phyloP scores from a whole-genome alignment of 2,797 vertebrate genomes.

The Hybognathus amarus region DNA sequence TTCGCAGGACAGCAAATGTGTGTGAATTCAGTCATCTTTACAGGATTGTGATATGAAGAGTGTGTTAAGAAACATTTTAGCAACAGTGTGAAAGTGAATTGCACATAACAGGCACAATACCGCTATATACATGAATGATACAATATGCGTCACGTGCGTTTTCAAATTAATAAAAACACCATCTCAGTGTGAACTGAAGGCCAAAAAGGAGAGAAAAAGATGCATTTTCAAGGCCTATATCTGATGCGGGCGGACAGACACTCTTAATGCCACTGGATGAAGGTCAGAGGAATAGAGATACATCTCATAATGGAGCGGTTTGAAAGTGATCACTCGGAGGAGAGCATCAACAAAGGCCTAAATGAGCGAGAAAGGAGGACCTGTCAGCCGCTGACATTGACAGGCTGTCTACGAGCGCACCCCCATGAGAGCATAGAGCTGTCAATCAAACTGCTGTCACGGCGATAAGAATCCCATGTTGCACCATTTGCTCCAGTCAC shows the following conservation, averaged over 20 bases:
- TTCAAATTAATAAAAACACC: too few relatives aligned
- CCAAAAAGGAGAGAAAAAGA: too few relatives aligned
- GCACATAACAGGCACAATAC: too few relatives aligned
- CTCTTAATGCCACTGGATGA: conserved; percentile 52
- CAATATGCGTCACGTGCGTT: too few relatives aligned
- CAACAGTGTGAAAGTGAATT: too few relatives aligned
- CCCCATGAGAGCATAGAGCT: conserved; percentile 71
- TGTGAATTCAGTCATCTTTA: too few relatives aligned
- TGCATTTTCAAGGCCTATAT: conserved; percentile 26
- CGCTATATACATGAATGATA: too few relatives aligned
- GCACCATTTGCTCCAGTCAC: conserved; percentile 71
- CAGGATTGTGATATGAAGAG: too few relatives aligned
- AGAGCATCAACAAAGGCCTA: conserved; percentile 75
- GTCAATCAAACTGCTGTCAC: conserved; percentile 77
- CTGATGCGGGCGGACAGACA: conserved; percentile 58
- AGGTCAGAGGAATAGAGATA: conserved; percentile 55
- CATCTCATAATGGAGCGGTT: conserved; percentile 38
- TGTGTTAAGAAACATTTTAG: too few relatives aligned
- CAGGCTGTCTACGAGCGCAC: conserved; percentile 73
- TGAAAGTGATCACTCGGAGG: conserved; percentile 48
- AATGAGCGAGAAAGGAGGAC: conserved; percentile 76
- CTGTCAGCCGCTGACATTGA: conserved; percentile 77
- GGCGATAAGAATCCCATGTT: conserved; percentile 77
- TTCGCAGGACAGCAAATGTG: too few relatives aligned
- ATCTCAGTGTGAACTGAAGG: too few relatives aligned